Base-by-base conservation (phyloP, 2,888 invertebrate species). In the Cosmia trapezina region DNA sequence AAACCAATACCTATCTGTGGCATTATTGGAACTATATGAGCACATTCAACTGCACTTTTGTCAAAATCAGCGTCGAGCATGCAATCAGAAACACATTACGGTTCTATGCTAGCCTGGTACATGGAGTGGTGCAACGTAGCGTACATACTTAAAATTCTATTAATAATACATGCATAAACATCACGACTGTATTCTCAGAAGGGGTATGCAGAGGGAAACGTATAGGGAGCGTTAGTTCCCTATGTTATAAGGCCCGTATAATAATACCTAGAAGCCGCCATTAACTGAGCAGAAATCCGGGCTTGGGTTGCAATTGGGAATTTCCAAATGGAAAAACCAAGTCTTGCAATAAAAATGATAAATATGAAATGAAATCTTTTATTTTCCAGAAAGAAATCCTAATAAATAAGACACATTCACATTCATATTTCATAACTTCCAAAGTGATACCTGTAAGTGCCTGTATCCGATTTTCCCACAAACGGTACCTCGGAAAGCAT, bases 31-130 rank as follows among this genome's bases (percentile, higher is more conserved):
- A 73, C 60, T 45, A 54, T 45, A 54, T 19, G 43, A 45, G 33
- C 73, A 62, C 68, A 51, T 70, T 53, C 70, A 76, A 84, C 37
- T 84, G 70, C 77, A 84, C 56, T 81, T 84, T 84, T 81, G 84
- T 81, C 80, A 76, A 81, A 81, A 76, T 81, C 80, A 76, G 57
- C 70, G 76, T 22, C 62, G 80, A 19, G 57, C 37, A 12, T 43
- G 89, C 87, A 85, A 89, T 89, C 89, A 89, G 88, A 86, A 89
- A 89, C 86, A 60, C 91, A 91, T 91, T 91, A 91, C 83, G 73
- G 81, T 1, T 80, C 69, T 68, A 77, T 79, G 74, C 70, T 37
- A 56, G 67, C 80, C 85, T 73, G 11, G 82, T 82, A 73, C 76
- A 61, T 67, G 61, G 45, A 33, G 47, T 80, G 65, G 41, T 61